These are phyloP conservation scores for Anisognathus igniventris DNA, from an alignment of 2,797 vertebrate genomes.

Conservation along the genomic window DNA sequence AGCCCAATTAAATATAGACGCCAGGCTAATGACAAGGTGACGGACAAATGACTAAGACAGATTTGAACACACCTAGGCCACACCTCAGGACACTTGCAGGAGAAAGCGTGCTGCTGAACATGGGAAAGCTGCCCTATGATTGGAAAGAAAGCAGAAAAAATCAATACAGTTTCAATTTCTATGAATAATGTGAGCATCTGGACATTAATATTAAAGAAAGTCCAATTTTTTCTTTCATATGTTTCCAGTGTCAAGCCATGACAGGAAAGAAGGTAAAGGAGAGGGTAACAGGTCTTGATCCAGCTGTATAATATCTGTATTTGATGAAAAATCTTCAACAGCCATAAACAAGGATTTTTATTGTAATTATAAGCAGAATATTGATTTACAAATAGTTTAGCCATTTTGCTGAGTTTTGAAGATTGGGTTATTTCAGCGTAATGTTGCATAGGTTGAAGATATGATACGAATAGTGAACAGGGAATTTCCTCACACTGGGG, in stretches of 20 bases:
- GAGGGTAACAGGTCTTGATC: background rate
- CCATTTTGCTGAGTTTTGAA: background rate
- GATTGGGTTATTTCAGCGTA: background rate
- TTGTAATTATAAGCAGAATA: background rate
- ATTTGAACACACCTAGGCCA: conserved; percentile 58
- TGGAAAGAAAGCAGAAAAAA: background rate
- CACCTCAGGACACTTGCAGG: conserved; percentile 23
- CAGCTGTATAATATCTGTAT: background rate
- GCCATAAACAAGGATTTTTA: background rate
- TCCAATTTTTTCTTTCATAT: background rate
- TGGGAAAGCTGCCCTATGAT: background rate
- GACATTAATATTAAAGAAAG: background rate
- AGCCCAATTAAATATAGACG: conserved; percentile 66
- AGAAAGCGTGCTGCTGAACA: background rate
- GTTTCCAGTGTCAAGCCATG: background rate
- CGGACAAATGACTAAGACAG: conserved; percentile 29
- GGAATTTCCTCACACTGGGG: background rate
- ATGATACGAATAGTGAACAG: background rate
- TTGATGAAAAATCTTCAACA: background rate
- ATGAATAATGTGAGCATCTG: background rate
- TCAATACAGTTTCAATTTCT: background rate
- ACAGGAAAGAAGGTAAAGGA: background rate
- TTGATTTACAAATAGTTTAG: background rate
- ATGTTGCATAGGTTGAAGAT: background rate
- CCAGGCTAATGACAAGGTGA: conserved; percentile 61